phyloP scores from a whole-genome alignment of 2,797 vertebrate genomes.

The Lateolabrax maculatus region DNA sequence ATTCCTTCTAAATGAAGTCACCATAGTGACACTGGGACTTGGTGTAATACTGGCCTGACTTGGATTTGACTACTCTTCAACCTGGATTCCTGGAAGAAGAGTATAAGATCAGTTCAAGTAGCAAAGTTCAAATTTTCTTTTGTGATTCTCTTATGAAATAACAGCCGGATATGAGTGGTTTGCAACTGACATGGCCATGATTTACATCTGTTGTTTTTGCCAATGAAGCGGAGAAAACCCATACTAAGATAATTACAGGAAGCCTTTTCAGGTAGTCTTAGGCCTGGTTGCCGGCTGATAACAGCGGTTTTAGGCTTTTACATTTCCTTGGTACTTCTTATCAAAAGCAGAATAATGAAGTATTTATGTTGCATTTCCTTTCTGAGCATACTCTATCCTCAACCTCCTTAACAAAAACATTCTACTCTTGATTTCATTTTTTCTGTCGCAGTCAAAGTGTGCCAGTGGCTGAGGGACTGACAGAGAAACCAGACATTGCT shows the following conservation, averaged over 20 bases:
- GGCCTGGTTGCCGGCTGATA: neutral
- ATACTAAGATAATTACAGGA: slow-evolving; percentile 1
- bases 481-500: slow-evolving; percentile 7
- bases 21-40: slow-evolving; percentile 25
- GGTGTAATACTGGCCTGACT: slow-evolving; percentile 4
- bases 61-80: slow-evolving; percentile 11
- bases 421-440: neutral
- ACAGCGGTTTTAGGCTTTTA: neutral
- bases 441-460: neutral
- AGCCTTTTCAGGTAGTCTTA: neutral
- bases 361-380: slow-evolving; percentile 14
- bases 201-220: slow-evolving; percentile 29
- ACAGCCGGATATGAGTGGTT: slow-evolving; percentile 21
- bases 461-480: slow-evolving; percentile 12
- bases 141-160: slow-evolving; percentile 9
- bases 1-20: slow-evolving; percentile 47
- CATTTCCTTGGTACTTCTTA: neutral
- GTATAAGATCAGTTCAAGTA: slow-evolving; percentile 1
- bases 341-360: neutral
- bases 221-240: neutral
- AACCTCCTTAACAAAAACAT: neutral
- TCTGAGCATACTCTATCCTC: neutral
- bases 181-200: neutral
- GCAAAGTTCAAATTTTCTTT: neutral
- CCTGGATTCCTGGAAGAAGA: slow-evolving; percentile 10